Evolutionary conservation across 2,113 vertebrate species (phyloP), one percentile per base, ranked within the genome.

Genomic region (Limnothrissa miodon): DNA sequence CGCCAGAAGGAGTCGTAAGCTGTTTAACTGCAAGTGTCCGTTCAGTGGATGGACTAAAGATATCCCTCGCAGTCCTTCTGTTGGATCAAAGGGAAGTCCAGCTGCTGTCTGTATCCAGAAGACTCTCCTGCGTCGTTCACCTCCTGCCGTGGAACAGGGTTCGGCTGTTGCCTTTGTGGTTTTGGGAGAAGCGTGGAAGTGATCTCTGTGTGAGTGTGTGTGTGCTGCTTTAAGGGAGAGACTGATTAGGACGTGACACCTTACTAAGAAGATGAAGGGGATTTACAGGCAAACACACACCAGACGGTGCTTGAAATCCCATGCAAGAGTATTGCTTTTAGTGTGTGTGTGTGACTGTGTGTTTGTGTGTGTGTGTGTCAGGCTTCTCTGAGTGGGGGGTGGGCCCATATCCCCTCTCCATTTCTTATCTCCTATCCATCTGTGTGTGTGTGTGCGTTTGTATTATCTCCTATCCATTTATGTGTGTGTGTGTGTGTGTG

Each of bases 281-380:
- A 93, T 88, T 92, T 92, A 90, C 87, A 70, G 85, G 62, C 86
- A 87, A 45, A 87, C 89, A 95, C 90, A 2, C 42, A 42, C 42
- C 42, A 42, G 48, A 3, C 10, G 93, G 93, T 92, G 78, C 90
- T 93, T 92, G 78, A 92, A 94, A 94, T 94, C 93, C 90, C 86
- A 8, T 33, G 78, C 53, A 48, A 53, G 79, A 39, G 46, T 5
- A 17, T 23, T 59, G 6, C 8, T 56, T 11, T 56, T 2, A 5
- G n/a, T 59, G n/a, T n/a, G 56, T 59, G 56, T 59, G 56, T 59
- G 56, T 59, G 5, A 9, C 23, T 59, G 56, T 59, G 56, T 5
- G 56, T 25, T 1, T 25, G 23, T n/a, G 56, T n/a, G 56, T 5
- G 21, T n/a, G 56, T 59, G 56, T 25, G 23, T 4, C 48, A 53